These are phyloP conservation scores for Toxotes jaculatrix DNA, from an alignment of 2,113 vertebrate species.

Conservation along the genomic window DNA sequence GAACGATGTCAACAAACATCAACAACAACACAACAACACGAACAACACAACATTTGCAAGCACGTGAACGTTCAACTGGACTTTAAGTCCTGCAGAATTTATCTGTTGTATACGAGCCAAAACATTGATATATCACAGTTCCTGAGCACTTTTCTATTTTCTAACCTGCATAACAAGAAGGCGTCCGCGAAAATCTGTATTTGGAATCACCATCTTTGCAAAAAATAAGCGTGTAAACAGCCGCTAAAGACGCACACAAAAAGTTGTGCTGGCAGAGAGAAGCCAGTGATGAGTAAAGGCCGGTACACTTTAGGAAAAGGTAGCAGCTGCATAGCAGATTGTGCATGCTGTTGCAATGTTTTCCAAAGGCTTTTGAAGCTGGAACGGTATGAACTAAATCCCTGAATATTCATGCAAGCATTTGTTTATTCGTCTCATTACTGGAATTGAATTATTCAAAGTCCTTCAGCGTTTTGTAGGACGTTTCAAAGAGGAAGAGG, in stretches of 20 bases:
- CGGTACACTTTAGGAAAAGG: constrained; percentile 66
- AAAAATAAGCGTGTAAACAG: constrained; percentile 21
- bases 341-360: constrained; percentile 79
- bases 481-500: constrained; percentile 63
- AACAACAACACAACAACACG: no score
- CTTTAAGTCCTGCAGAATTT: not conserved
- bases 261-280: constrained; percentile 30
- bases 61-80: constrained; percentile 10
- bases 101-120: not conserved
- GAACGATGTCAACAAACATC: no score
- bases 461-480: constrained; percentile 75
- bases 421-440: constrained; percentile 82
- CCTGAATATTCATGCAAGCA: constrained; percentile 83
- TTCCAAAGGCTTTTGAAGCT: constrained; percentile 79
- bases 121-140: not conserved
- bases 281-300: constrained; percentile 52
- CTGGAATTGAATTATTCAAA: constrained; percentile 76
- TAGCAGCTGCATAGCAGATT: constrained; percentile 81
- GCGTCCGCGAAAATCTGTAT: constrained; percentile 12
- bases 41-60: not conserved
- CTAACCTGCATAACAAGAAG: not conserved
- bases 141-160: not conserved
- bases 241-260: constrained; percentile 2
- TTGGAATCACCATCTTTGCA: constrained; percentile 18
- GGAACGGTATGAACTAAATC: constrained; percentile 74